These are phyloP conservation scores for Masticophis lateralis DNA, from an alignment of 2,797 vertebrate genomes.

Conservation along the genomic window DNA sequence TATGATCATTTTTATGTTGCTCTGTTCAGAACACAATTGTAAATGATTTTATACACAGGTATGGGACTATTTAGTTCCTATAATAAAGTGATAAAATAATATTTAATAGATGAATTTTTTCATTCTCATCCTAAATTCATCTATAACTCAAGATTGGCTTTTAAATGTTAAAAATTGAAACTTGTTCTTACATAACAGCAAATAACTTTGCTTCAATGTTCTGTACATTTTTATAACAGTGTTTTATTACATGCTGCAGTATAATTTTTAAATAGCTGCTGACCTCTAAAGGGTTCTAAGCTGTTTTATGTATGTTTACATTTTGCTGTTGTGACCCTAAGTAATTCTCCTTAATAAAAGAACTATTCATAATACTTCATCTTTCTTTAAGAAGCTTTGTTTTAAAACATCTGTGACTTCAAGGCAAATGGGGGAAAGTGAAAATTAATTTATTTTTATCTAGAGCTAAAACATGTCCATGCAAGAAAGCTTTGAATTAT, in stretches of 20 bases:
- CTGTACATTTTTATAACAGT: background rate
- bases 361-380: slow-evolving; percentile 10
- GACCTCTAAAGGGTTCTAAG: background rate
- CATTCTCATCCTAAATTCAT: slow-evolving; percentile 6
- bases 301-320: background rate
- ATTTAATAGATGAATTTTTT: background rate
- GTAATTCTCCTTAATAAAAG: background rate
- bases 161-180: slow-evolving; percentile 1
- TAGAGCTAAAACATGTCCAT: slow-evolving; percentile 20
- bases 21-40: background rate
- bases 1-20: background rate
- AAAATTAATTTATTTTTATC: slow-evolving; percentile 35
- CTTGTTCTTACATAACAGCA: background rate
- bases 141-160: background rate
- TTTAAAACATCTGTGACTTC: slow-evolving; percentile 20
- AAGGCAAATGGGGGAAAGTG: background rate
- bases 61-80: background rate
- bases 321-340: slow-evolving; percentile 23
- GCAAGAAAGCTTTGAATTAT: slow-evolving; percentile 17
- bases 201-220: background rate
- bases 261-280: slow-evolving; percentile 14
- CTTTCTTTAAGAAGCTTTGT: slow-evolving; percentile 18
- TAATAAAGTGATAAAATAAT: background rate
- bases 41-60: background rate
- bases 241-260: background rate